A percentile compares a stretch with the other conserved stretches of the same genome.
phyloP scores from a whole-genome alignment of 2,797 vertebrate species.

The Melanotaenia nigrans region DNA sequence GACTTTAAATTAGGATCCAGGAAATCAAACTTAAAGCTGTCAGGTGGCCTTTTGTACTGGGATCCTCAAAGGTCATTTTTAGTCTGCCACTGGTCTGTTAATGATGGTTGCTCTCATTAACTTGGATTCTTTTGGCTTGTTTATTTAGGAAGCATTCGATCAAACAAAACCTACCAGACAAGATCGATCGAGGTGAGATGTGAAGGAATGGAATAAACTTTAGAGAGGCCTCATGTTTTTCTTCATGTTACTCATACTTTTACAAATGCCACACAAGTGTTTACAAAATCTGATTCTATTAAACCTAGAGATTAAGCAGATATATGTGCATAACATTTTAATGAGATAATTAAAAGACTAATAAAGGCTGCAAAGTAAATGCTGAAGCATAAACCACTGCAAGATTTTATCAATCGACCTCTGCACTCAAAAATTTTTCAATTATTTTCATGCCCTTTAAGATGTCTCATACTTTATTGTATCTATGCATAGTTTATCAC shows the following conservation, averaged over 20 bases:
- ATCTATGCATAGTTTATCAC: neutral
- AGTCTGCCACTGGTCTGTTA: constrained; percentile 20
- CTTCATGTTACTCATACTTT: neutral
- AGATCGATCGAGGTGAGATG: neutral
- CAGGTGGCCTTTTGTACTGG: constrained; percentile 25
- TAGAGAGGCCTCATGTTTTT: neutral
- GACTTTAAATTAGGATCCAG: neutral
- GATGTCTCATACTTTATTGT: neutral
- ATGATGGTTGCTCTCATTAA: constrained; percentile 30
- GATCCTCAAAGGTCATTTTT: constrained; percentile 35
- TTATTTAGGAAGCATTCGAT: neutral
- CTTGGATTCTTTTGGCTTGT: constrained; percentile 8
- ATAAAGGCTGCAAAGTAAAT: neutral
- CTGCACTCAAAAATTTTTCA: neutral
- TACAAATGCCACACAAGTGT: neutral
- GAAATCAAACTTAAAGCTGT: neutral
- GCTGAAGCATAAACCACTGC: neutral
- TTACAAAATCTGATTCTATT: neutral
- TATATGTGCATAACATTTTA: neutral
- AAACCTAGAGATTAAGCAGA: neutral
- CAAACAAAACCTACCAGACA: constrained; percentile 3
- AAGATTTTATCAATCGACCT: neutral
- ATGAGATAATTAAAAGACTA: neutral
- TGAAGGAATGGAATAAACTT: constrained; percentile 1
- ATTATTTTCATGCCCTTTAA: neutral